phyloP scores from a whole-genome alignment of 2,113 vertebrate genomes.

The Gobius niger region DNA sequence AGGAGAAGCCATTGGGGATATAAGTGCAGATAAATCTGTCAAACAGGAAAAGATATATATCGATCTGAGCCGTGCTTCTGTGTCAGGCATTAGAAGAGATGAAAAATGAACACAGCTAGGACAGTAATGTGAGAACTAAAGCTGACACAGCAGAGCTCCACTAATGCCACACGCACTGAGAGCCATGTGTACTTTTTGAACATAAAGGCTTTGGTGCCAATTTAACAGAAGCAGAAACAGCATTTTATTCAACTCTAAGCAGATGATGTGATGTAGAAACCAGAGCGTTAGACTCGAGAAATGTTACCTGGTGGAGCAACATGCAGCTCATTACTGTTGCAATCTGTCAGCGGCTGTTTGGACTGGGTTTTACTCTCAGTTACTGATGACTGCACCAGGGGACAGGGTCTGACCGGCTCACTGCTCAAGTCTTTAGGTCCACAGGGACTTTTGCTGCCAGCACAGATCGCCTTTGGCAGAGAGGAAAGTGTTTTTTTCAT shows the following conservation, averaged over 20 bases:
- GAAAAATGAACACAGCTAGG: background rate
- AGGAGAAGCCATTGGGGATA: constrained; percentile 68
- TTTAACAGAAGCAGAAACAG: background rate
- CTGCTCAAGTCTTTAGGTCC: constrained; percentile 23
- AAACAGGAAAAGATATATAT: constrained; percentile 20
- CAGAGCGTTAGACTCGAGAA: background rate
- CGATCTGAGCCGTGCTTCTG: background rate
- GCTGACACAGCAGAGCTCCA: background rate
- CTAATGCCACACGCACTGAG: background rate
- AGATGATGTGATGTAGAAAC: background rate
- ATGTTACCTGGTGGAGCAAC: constrained; percentile 55
- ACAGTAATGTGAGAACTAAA: background rate
- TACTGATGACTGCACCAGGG: background rate
- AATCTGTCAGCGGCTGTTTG: background rate
- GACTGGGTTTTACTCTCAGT: constrained; percentile 11
- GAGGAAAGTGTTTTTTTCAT: constrained; percentile 1
- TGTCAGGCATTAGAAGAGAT: background rate
- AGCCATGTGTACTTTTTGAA: background rate
- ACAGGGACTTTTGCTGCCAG: background rate
- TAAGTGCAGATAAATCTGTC: constrained; percentile 67
- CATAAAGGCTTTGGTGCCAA: background rate
- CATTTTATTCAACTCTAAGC: background rate
- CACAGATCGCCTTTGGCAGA: constrained; percentile 14
- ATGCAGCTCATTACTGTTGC: constrained; percentile 14
- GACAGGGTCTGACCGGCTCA: constrained; percentile 2